A percentile compares a stretch with the other conserved stretches of the same genome.
phyloP scores from a whole-genome alignment of 2,888 invertebrate genomes.

The Plebejus melissa region DNA sequence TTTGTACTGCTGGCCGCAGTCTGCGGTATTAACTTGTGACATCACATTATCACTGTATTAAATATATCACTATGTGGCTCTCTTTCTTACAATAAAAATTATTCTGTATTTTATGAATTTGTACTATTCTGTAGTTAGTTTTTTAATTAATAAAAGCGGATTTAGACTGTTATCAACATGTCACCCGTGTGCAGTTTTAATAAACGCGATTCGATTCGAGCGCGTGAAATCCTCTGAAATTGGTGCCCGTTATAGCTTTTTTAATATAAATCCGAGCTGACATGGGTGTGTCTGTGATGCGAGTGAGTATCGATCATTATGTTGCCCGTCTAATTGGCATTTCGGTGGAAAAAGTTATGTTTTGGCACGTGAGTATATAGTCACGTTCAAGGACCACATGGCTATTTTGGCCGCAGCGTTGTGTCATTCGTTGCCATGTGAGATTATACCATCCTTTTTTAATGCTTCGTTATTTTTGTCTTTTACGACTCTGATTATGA shows the following conservation, averaged over 20 bases:
- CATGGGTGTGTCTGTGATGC: background rate
- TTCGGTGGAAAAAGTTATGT: background rate
- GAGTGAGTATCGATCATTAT: constrained; percentile 7
- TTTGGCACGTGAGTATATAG: constrained; percentile 3
- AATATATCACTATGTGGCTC: too few species aligned
- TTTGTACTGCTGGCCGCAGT: too few species aligned
- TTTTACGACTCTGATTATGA: background rate
- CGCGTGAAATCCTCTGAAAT: background rate
- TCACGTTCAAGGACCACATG: constrained; percentile 15
- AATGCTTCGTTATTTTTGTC: background rate
- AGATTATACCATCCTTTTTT: background rate
- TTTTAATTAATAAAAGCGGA: too few species aligned
- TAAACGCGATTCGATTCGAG: background rate
- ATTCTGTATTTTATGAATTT: too few species aligned
- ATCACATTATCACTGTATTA: too few species aligned
- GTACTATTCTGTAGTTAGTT: too few species aligned
- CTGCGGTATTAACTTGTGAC: too few species aligned
- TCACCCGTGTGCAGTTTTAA: background rate
- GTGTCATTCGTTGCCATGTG: background rate
- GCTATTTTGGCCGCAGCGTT: background rate
- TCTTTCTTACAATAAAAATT: too few species aligned
- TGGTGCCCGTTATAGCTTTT: background rate
- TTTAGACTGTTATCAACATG: background rate
- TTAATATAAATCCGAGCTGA: background rate
- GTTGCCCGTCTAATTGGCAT: constrained; percentile 3